Evolutionary conservation across 2,797 vertebrate species (phyloP).

Genomic region (Tragelaphus oryx): DNA sequence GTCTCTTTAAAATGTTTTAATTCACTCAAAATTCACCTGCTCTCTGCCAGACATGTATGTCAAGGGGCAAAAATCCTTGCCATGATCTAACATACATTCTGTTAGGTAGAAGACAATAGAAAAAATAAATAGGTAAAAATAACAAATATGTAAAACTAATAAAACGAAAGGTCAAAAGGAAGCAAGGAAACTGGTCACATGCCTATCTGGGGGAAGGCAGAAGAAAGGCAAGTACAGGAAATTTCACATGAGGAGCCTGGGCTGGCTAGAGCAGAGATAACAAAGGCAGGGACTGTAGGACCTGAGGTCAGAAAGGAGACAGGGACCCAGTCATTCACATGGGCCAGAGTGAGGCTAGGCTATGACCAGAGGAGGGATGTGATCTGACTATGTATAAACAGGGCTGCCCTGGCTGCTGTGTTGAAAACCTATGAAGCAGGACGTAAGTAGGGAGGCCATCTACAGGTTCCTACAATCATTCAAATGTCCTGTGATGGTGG

Average conservation of each 20-base stretch:
- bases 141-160: background rate
- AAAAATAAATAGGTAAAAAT: background rate
- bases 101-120: background rate
- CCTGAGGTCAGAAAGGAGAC: background rate
- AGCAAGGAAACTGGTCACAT: background rate
- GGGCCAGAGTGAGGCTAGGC: background rate
- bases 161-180: background rate
- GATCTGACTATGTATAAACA: background rate
- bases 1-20: constrained; percentile 9
- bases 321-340: background rate
- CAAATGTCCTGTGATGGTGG: background rate
- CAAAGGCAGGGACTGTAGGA: background rate
- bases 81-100: background rate
- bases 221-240: background rate
- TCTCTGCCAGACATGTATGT: background rate
- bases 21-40: constrained; percentile 1
- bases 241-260: background rate
- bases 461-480: background rate
- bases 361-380: background rate
- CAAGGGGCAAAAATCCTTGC: background rate
- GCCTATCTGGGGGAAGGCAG: background rate
- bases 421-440: background rate
- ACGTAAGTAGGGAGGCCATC: background rate
- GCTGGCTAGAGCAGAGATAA: background rate
- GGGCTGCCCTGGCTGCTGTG: background rate